phyloP scores from a whole-genome alignment of 2,113 vertebrate genomes.

The Triplophysa siluroides region DNA sequence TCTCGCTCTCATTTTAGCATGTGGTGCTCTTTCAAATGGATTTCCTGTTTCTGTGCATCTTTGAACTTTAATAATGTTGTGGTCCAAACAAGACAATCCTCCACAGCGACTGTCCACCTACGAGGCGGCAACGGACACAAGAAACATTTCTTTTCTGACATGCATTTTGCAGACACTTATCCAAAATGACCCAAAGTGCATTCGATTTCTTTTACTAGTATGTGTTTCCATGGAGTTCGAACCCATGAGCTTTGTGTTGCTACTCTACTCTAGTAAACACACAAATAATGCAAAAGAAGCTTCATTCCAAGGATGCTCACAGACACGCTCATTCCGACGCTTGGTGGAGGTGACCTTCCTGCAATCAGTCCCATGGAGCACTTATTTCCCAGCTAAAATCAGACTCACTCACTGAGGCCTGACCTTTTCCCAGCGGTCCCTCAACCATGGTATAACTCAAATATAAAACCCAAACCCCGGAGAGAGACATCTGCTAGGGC shows the following conservation, averaged over 20 bases:
- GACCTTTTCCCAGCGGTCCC: slow-evolving; percentile 3
- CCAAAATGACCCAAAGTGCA: too few relatives aligned
- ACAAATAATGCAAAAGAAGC: background rate
- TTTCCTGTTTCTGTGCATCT: too few relatives aligned
- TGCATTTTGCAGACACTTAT: too few relatives aligned
- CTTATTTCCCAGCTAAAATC: slow-evolving; percentile 36
- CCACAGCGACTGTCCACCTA: slow-evolving; percentile 54
- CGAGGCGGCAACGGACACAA: slow-evolving; percentile 15
- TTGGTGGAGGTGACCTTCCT: slow-evolving; percentile 27
- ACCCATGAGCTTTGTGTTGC: too few relatives aligned
- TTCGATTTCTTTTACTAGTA: too few relatives aligned
- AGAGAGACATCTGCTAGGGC: slow-evolving; percentile 30
- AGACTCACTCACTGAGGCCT: slow-evolving; percentile 13
- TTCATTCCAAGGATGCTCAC: slow-evolving; percentile 2
- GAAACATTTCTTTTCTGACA: too few relatives aligned
- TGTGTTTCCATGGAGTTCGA: too few relatives aligned
- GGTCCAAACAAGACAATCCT: slow-evolving; percentile 28
- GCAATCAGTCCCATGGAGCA: slow-evolving; percentile 30
- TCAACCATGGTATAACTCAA: slow-evolving; percentile 31
- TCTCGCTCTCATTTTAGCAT: too few relatives aligned
- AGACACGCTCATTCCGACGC: slow-evolving; percentile 31
- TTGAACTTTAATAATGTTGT: background rate
- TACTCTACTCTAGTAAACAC: too few relatives aligned
- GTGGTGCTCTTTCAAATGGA: too few relatives aligned
- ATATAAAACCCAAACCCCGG: slow-evolving; percentile 18